phyloP scores from a whole-genome alignment of 2,888 invertebrate species.

The Cenopis cana region DNA sequence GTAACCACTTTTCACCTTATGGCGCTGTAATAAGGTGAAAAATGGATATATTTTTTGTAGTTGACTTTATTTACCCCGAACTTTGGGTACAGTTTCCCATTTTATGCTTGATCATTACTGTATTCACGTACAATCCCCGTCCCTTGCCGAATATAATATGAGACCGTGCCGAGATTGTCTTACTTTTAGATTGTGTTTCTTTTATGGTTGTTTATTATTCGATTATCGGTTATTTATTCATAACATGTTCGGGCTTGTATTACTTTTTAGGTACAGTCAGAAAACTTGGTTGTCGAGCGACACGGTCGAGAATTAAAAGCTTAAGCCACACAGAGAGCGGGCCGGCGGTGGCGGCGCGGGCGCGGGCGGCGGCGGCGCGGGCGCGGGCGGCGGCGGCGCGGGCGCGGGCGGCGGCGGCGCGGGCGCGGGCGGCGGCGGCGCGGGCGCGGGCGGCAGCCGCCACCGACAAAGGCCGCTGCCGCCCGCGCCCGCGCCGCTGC shows the following conservation, averaged over 20 bases:
- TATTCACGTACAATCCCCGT: constrained; percentile 18
- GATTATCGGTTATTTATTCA: not conserved
- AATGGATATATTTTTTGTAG: not conserved
- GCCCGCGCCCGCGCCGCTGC: no score
- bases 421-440: no score
- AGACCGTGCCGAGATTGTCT: not conserved
- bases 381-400: no score
- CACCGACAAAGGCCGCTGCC: no score
- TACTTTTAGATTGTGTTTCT: constrained; percentile 9
- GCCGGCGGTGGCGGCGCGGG: no score
- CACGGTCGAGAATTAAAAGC: no score
- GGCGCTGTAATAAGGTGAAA: not conserved
- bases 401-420: no score
- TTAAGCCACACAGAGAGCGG: no score
- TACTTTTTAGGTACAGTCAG: not conserved
- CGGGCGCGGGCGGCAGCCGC: no score
- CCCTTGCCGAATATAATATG: not conserved
- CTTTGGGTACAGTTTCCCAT: constrained; percentile 3
- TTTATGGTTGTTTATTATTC: not conserved
- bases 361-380: no score
- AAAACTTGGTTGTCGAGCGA: no score
- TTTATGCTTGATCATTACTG: constrained; percentile 21
- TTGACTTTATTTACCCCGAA: not conserved
- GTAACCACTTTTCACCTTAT: not conserved
- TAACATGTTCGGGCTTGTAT: not conserved